Base-by-base conservation (phyloP, 2,797 vertebrate species). In the Squalus acanthias region DNA sequence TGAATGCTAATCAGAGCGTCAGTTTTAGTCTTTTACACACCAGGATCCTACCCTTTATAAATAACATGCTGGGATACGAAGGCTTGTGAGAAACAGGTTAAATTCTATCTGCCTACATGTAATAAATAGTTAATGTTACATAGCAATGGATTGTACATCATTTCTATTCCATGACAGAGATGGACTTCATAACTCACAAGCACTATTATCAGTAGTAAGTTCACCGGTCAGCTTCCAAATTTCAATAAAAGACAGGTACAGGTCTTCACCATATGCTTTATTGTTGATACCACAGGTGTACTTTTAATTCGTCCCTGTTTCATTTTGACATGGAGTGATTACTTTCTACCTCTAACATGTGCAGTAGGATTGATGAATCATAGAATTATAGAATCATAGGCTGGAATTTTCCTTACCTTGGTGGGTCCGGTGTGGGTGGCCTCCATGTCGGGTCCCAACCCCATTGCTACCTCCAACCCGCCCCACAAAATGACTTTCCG, bases 1-100 rank as follows among this genome's bases (percentile, higher is more conserved):
- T 93, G 65, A 93, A 93, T 93, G 91, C 65, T 93, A 93, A 93
- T 69, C 63, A 93, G 63, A 67, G 9, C 65, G 46, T 69, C 91
- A 13, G 65, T 29, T 69, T 93, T 12, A 69, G 69, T 69, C 91
- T 93, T 65, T 69, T 67, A 67, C 20, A 46, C 65, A 26, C 22
- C 39, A 50, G 22, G 60, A 63, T 91, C 5, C 88, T 93, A 93
- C n/a, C 91, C 65, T 67, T 69, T 67, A n/a, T 69, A 50, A 39
- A 93, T 93, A 24, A 63, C 20, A 69, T 46, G n/a, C 33, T 46
- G 65, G 39, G 7, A 24, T 93, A 39, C 39, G 10, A 69, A 69
- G 60, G 26, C n/a, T 82, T 89, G 5, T 24, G 46, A 89, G 29
- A 63, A 63, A 91, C 57, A 63, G 5, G 88, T 63, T 91, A 33